A percentile compares a stretch with the other conserved stretches of the same genome.
Evolutionary conservation across 2,113 vertebrate species (phyloP).

Genomic region (Hipposideros armiger): DNA sequence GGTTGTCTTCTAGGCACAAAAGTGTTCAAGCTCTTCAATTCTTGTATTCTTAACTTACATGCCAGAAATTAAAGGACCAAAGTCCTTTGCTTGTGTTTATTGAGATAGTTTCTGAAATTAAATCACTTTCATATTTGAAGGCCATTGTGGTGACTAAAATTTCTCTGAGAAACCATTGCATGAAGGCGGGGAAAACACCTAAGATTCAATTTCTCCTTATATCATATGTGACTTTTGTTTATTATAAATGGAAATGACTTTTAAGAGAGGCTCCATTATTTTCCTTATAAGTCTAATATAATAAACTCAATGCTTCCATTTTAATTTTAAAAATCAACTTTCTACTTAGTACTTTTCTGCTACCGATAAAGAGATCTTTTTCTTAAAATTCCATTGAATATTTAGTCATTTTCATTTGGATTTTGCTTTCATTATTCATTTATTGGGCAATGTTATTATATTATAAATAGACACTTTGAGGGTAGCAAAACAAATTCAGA

Average conservation of each 20-base stretch:
- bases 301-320: constrained; percentile 14
- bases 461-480: neutral
- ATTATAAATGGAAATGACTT: constrained; percentile 37
- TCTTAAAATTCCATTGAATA: neutral
- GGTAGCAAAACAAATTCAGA: neutral
- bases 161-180: constrained; percentile 7
- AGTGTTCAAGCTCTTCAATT: neutral
- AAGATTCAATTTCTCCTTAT: neutral
- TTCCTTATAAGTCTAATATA: constrained; percentile 13
- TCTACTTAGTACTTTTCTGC: neutral
- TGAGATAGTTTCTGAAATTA: neutral
- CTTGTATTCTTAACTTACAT: neutral
- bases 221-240: neutral
- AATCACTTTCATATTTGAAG: neutral
- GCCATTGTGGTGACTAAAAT: neutral
- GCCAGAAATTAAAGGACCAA: neutral
- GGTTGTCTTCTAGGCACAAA: neutral
- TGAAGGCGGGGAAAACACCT: neutral
- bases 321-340: constrained; percentile 37
- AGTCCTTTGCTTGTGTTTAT: neutral
- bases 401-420: constrained; percentile 31
- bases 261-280: neutral
- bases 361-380: neutral
- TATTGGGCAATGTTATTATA: neutral
- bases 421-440: constrained; percentile 48